phyloP scores from a whole-genome alignment of 2,113 vertebrate genomes.

The Hippoglossus stenolepis region DNA sequence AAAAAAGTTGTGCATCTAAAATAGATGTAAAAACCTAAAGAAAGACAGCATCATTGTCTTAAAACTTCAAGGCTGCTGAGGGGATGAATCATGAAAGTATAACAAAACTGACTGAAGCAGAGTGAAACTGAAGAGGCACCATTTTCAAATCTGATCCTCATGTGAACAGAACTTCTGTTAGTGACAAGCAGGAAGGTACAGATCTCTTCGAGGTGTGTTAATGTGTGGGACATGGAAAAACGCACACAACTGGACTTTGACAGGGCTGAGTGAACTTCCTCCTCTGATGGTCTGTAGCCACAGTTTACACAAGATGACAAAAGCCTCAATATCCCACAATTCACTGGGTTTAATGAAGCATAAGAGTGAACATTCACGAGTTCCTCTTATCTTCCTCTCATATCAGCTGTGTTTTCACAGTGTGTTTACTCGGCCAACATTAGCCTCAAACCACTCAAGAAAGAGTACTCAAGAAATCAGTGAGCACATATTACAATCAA shows the following conservation, averaged over 20 bases:
- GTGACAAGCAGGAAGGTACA: background rate
- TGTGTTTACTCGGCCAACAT: conserved; percentile 4
- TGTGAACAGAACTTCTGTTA: background rate
- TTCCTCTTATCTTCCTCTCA: conserved; percentile 44
- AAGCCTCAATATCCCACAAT: conserved; percentile 31
- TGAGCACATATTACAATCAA: conserved; percentile 27
- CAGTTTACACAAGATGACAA: conserved; percentile 48
- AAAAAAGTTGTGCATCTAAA: background rate
- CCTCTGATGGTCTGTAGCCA: conserved; percentile 6
- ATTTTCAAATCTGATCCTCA: background rate
- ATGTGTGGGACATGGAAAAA: background rate
- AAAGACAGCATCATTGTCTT: background rate
- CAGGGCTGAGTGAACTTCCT: background rate
- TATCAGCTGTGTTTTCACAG: conserved; percentile 50
- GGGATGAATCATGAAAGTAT: conserved; percentile 6
- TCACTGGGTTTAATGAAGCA: conserved; percentile 27
- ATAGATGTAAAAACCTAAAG: background rate
- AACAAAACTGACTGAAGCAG: background rate
- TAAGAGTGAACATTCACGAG: conserved; percentile 13
- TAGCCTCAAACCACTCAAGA: background rate
- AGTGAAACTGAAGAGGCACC: background rate
- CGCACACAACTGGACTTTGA: background rate
- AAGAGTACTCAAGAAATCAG: conserved; percentile 21
- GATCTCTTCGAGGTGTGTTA: background rate
- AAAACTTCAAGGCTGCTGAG: background rate